Conservation (phyloP, 2,797 vertebrate genomes). For the Siniperca scherzeri region DNA sequence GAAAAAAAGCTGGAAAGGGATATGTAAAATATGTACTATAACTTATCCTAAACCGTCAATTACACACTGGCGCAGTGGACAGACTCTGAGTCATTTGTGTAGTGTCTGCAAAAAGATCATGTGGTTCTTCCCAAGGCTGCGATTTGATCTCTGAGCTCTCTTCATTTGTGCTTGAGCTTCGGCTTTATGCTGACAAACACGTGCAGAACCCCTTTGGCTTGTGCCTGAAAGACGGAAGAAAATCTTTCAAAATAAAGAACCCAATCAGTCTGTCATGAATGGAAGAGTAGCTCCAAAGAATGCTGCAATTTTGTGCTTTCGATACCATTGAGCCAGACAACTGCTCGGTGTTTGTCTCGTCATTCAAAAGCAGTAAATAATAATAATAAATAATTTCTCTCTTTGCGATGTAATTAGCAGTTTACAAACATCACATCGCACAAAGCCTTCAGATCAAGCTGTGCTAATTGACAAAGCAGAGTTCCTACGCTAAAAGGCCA, state of each 20-base stretch:
- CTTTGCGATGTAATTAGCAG: conserved; percentile 1
- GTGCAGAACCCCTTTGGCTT: conserved; percentile 47
- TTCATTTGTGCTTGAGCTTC: conserved; percentile 64
- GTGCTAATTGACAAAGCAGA: conserved; percentile 43
- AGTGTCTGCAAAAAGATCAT: conserved; percentile 81
- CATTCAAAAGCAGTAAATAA: conserved; percentile 5
- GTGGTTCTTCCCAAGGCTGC: conserved; percentile 83
- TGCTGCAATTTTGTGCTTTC: neutral
- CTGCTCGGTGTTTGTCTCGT: neutral
- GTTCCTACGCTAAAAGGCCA: conserved; percentile 41
- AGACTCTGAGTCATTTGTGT: conserved; percentile 81
- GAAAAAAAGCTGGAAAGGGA: conserved; percentile 55
- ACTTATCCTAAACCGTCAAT: conserved; percentile 79
- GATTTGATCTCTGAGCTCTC: conserved; percentile 76
- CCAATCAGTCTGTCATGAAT: conserved; percentile 29
- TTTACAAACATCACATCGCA: conserved; percentile 43
- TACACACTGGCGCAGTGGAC: conserved; percentile 72
- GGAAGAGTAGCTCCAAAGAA: neutral
- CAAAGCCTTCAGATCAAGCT: conserved; percentile 33
- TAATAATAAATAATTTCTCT: neutral
- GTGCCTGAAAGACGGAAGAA: conserved; percentile 4
- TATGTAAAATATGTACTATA: conserved; percentile 79
- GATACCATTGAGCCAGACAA: neutral
- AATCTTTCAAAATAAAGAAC: conserved; percentile 46
- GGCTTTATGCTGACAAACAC: conserved; percentile 74